These are phyloP conservation scores for Cichlasoma orientale DNA, from an alignment of 2,797 vertebrate species.

Conservation along the genomic window DNA sequence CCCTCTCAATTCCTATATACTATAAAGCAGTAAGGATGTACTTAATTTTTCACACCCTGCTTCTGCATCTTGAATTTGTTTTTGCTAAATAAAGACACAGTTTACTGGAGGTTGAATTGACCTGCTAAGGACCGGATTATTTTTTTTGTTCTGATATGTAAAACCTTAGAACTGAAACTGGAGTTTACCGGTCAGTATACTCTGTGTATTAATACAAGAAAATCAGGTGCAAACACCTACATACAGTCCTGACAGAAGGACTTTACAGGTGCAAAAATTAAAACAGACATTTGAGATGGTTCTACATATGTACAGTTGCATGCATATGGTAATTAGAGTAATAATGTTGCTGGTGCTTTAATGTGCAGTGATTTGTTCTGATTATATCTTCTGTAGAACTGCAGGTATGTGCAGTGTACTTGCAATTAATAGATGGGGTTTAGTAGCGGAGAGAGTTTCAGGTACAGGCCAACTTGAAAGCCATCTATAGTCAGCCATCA, in stretches of 20 bases:
- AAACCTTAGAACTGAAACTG: not conserved
- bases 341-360: not conserved
- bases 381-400: too few relatives aligned
- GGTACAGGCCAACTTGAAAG: too few relatives aligned
- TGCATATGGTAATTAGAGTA: not conserved
- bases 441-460: too few relatives aligned
- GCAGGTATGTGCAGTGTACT: too few relatives aligned
- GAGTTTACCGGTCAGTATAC: not conserved
- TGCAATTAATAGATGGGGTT: too few relatives aligned
- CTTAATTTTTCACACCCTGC: not conserved
- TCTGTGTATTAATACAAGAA: not conserved
- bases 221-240: not conserved
- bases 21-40: not conserved
- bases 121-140: not conserved
- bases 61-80: not conserved
- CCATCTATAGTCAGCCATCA: too few relatives aligned
- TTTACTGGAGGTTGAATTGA: not conserved
- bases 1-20: not conserved
- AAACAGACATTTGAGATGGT: too few relatives aligned
- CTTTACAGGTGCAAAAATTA: not conserved
- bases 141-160: not conserved
- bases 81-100: not conserved
- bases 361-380: too few relatives aligned
- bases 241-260: not conserved
- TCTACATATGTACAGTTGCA: too few relatives aligned